Evolutionary conservation across 2,113 vertebrate genomes (phyloP), one percentile per base, ranked within the genome.

Genomic region (Neodontobutis hainanensis): DNA sequence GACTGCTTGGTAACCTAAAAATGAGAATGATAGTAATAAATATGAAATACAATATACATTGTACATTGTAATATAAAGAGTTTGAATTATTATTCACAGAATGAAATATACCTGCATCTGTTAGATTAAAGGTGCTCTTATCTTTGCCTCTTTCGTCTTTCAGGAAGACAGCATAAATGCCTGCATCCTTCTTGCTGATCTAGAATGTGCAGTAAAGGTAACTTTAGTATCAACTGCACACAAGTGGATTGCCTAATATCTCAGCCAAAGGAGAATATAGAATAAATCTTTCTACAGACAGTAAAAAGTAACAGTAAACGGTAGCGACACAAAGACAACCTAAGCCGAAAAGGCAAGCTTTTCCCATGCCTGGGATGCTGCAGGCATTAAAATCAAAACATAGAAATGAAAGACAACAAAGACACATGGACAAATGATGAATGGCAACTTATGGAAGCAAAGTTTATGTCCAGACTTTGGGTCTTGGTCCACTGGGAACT

Each of bases 91-190:
- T 8, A n/a, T n/a, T 34, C 50, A 19, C 34, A 55, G 1, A 15
- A 43, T 19, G n/a, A 42, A n/a, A 14, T 56, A 76, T 81, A 99
- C 97, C 97, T 94, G 89, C 92, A 71, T 96, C 95, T 42, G 93
- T 93, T 64, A 99, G 92, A 70, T 92, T 92, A 53, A 98, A 75
- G 70, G 86, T 75, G 76, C 95, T 98, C 84, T 88, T 92, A 73
- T 99, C 97, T 90, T 94, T 96, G 80, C 97, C 97, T 92, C 96
- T 92, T 67, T 96, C 94, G 0, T 99, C 97, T 82, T 86, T 95
- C 80, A 99, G 86, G 73, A 94, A 89, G 66, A 99, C 94, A 82
- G 96, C 93, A 0, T 99, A 99, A 67, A 94, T 80, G 34, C 97
- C 97, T 11, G 92, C 91, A 69, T 99, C 96, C 48, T 93, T 94